Evolutionary conservation across 2,888 invertebrate genomes (phyloP).

Genomic region (Chrysolina oricalcia): DNA sequence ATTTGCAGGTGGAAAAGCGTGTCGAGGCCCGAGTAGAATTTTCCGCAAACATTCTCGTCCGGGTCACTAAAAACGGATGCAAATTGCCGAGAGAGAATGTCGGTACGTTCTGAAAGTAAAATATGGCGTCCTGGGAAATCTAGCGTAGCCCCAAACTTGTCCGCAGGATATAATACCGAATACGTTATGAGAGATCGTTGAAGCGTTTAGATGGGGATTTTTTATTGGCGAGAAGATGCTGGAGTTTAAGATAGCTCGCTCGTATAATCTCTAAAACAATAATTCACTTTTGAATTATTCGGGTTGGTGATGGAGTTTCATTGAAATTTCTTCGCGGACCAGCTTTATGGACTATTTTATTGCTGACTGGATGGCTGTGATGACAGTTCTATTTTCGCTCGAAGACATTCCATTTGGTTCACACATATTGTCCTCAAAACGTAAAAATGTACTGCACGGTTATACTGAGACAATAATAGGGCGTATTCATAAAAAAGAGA

Average conservation of each 20-base stretch:
- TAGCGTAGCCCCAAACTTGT: constrained; percentile 51
- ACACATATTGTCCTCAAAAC: too few species aligned
- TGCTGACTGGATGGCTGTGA: constrained; percentile 12
- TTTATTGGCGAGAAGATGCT: constrained; percentile 35
- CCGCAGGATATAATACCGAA: constrained; percentile 57
- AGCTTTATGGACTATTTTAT: constrained; percentile 35
- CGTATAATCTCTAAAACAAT: constrained; percentile 41
- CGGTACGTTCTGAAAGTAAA: constrained; percentile 63
- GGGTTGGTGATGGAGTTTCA: constrained; percentile 40
- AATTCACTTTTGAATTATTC: constrained; percentile 47
- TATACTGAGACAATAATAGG: too few species aligned
- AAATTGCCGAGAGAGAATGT: constrained; percentile 59
- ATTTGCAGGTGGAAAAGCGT: constrained; percentile 44
- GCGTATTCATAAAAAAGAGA: too few species aligned
- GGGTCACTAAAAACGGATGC: constrained; percentile 58
- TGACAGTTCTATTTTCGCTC: neutral
- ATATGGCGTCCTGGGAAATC: constrained; percentile 66
- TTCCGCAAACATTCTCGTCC: constrained; percentile 46
- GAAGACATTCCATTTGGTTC: too few species aligned
- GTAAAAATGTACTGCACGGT: too few species aligned
- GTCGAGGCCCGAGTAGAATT: constrained; percentile 40
- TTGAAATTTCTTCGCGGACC: constrained; percentile 34
- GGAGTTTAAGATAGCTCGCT: constrained; percentile 29
- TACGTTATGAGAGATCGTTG: constrained; percentile 45
- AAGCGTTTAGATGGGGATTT: constrained; percentile 43